A percentile compares a stretch with the other conserved stretches of the same genome.
These are phyloP conservation scores for Fulica atra DNA, from an alignment of 2,113 vertebrate species.

Conservation along the genomic window DNA sequence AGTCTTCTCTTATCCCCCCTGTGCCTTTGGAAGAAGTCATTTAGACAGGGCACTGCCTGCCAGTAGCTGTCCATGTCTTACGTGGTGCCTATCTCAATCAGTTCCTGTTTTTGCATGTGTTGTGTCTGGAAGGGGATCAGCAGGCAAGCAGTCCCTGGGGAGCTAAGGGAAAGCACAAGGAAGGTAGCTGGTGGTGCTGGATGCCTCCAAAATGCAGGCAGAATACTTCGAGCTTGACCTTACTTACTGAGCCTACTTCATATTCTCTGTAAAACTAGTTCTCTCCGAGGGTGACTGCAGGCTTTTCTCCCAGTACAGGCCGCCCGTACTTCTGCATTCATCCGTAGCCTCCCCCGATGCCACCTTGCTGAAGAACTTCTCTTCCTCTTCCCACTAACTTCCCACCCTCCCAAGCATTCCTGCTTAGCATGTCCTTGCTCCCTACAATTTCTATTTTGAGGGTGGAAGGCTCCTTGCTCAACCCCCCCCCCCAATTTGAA, in stretches of 20 bases:
- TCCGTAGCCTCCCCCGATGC: not conserved
- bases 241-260: fast-evolving
- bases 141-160: not conserved
- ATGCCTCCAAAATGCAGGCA: not conserved
- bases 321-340: not conserved
- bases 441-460: slow-evolving; percentile 8
- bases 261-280: not conserved
- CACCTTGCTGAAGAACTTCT: not conserved
- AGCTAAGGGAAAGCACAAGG: not conserved
- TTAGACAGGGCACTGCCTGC: not conserved
- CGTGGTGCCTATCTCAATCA: not conserved
- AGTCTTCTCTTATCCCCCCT: not conserved
- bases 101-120: not conserved
- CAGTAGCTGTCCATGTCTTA: not conserved
- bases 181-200: not conserved
- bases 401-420: not conserved
- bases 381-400: slow-evolving; percentile 2
- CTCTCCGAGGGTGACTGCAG: not conserved
- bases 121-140: not conserved
- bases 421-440: not conserved
- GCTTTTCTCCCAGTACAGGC: not conserved
- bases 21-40: not conserved
- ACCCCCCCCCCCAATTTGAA: not conserved
- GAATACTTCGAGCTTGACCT: not conserved
- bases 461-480: not conserved